Evolutionary conservation across 2,888 invertebrate genomes (phyloP).

Genomic region (Drosophila recens): DNA sequence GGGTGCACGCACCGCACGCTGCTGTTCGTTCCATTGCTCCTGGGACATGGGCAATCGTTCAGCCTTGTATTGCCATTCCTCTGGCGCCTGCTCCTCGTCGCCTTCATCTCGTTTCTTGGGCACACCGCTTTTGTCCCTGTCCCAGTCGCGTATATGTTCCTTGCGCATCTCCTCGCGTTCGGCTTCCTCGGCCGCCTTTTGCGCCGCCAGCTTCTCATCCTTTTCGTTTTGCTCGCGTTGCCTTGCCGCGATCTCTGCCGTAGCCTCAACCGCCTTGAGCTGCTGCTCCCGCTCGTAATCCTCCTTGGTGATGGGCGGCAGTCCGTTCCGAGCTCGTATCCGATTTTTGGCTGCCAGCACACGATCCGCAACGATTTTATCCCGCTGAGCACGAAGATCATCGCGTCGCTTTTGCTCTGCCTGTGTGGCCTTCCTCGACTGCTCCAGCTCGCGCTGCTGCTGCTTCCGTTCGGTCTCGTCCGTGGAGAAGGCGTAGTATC

Average conservation of each 20-base stretch:
- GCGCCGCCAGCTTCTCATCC: constrained; percentile 70
- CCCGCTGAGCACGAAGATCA: constrained; percentile 87
- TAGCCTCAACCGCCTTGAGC: constrained; percentile 34
- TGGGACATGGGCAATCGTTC: constrained; percentile 84
- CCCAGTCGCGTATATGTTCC: constrained; percentile 88
- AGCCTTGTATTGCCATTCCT: constrained; percentile 82
- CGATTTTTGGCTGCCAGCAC: constrained; percentile 90
- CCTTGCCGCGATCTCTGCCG: constrained; percentile 56
- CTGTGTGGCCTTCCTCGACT: constrained; percentile 90
- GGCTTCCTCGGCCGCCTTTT: constrained; percentile 80
- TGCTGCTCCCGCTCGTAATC: constrained; percentile 76
- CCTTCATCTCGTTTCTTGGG: constrained; percentile 1
- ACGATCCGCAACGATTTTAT: constrained; percentile 89
- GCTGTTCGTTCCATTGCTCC: constrained; percentile 86
- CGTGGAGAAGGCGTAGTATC: constrained; percentile 95
- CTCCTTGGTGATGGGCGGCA: constrained; percentile 88
- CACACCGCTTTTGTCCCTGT: constrained; percentile 86
- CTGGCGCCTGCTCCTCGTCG: constrained; percentile 17
- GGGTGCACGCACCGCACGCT: constrained; percentile 89
- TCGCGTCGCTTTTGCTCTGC: constrained; percentile 89
- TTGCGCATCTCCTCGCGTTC: constrained; percentile 84
- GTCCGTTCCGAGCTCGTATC: constrained; percentile 90
- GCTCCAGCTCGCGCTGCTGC: constrained; percentile 92
- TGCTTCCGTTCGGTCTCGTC: constrained; percentile 91
- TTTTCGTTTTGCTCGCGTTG: constrained; percentile 81